Base-by-base conservation (phyloP, 2,888 invertebrate species). In the Lithophane leautieri region DNA sequence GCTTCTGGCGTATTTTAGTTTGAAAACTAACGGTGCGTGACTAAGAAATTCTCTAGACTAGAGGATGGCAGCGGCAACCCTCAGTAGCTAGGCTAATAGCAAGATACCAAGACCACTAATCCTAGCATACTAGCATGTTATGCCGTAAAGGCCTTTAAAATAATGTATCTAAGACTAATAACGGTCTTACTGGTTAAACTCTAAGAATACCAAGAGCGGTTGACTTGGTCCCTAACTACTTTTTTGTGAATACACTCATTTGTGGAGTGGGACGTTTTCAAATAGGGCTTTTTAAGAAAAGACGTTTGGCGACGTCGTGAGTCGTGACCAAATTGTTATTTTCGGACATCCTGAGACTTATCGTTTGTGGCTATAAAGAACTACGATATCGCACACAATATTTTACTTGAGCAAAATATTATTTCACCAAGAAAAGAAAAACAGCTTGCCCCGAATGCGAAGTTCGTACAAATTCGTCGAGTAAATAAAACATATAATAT, bases 401-500 rank as follows among this genome's bases (percentile, higher is more conserved):
- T 34, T n/a, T 25, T n/a, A 65, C 52, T 14, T 0, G 4, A 50
- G 1, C 25, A 60, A 58, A 63, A 76, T 69, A 65, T 76, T 61
- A 69, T 69, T 65, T 69, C 11, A 65, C n/a, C 47, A 62, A 78
- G 61, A 56, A 73, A 70, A 78, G 68, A 62, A 28, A 68, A 69
- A 74, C 50, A 58, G 40, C 22, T 62, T 54, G 19, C 4, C 40
- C 62, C n/a, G 7, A n/a, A 34, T 34, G 16, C 66, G 8, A 14
- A 56, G 44, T 68, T 71, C 54, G 44, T 50, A 47, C 42, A 65
- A 82, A 79, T 82, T 82, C 52, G 44, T 54, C 14, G 7, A 69
- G 77, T 76, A 79, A 79, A 80, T 82, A 78, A 71, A 71, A 42
- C 67, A 50, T 65, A 66, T 65, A 66, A 60, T 56, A 60, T 56